phyloP scores from a whole-genome alignment of 2,797 vertebrate species.

The Trichosurus vulpecula region DNA sequence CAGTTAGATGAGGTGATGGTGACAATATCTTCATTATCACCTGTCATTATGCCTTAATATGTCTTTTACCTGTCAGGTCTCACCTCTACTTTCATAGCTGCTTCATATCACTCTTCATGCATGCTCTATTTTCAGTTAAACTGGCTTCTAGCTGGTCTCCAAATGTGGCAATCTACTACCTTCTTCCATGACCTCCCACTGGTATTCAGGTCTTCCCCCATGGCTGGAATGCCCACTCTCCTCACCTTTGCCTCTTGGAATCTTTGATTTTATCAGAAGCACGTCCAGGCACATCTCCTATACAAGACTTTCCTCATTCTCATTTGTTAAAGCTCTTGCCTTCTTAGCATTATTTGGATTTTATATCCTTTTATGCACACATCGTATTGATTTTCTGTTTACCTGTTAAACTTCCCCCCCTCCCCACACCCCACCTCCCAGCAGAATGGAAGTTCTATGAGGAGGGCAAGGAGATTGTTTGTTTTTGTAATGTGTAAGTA shows the following conservation, averaged over 20 bases:
- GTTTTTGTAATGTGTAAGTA: neutral
- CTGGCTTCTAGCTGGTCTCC: neutral
- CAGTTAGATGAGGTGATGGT: neutral
- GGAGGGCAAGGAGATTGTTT: neutral
- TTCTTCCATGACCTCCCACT: neutral
- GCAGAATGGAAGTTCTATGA: neutral
- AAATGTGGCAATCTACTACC: neutral
- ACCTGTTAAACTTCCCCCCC: neutral
- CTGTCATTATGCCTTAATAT: neutral
- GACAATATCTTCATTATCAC: neutral
- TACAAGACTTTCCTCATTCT: neutral
- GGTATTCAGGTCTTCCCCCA: neutral
- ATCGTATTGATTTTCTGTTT: neutral
- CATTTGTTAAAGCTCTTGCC: neutral
- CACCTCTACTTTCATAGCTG: neutral
- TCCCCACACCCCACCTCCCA: rapidly evolving
- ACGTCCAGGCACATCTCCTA: neutral
- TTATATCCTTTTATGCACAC: neutral
- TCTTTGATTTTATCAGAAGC: neutral
- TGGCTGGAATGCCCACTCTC: neutral
- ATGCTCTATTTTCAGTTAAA: neutral
- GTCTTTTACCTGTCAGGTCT: neutral
- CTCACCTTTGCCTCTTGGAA: neutral
- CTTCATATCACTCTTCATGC: neutral
- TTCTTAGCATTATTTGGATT: neutral